Evolutionary conservation across 2,888 invertebrate genomes (phyloP).

Genomic region (Dryococelus australis): DNA sequence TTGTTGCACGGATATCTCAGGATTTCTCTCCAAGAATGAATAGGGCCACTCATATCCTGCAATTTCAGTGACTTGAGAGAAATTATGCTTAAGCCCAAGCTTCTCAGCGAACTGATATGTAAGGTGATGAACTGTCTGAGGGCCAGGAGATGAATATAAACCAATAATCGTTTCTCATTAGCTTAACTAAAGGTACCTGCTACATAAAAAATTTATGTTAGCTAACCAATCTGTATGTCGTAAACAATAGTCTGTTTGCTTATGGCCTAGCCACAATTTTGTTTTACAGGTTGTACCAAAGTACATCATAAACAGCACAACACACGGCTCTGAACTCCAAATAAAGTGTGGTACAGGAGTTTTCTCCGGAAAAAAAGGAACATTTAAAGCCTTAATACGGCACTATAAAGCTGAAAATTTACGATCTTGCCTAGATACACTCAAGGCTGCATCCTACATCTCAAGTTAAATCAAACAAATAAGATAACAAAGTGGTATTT

Average conservation of each 20-base stretch:
- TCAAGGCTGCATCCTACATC: background rate
- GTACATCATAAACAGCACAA: too few species aligned
- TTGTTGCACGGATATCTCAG: background rate
- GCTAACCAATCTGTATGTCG: background rate
- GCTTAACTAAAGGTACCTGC: constrained; percentile 11
- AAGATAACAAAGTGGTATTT: too few species aligned
- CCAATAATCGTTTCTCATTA: constrained; percentile 17
- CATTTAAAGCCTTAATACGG: too few species aligned
- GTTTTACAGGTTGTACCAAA: too few species aligned
- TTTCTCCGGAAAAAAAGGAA: too few species aligned
- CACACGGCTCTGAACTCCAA: too few species aligned
- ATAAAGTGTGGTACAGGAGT: too few species aligned
- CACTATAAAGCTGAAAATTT: too few species aligned
- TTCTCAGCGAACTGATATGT: constrained; percentile 26
- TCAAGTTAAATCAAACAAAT: too few species aligned
- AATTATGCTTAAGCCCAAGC: background rate
- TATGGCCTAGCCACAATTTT: background rate
- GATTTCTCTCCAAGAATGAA: constrained; percentile 22
- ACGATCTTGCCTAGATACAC: too few species aligned
- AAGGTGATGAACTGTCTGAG: background rate
- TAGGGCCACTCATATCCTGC: constrained; percentile 5
- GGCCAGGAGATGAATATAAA: constrained; percentile 22
- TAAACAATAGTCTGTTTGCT: background rate
- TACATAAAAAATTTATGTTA: background rate
- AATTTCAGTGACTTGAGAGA: background rate